Base-by-base conservation (phyloP, 2,113 vertebrate genomes). In the Peromyscus leucopus region DNA sequence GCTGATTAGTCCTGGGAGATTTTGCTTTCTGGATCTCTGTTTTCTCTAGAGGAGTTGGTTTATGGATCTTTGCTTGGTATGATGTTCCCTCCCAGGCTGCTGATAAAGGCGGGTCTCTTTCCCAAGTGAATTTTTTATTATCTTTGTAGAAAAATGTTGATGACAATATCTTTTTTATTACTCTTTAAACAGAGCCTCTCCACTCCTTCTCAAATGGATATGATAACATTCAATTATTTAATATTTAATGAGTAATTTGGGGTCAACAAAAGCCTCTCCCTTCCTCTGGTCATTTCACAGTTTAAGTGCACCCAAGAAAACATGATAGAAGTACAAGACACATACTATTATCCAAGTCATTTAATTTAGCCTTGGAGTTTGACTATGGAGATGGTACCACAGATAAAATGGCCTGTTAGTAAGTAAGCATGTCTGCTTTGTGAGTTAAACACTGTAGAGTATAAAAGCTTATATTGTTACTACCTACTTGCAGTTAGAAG, bases 101-200 rank as follows among this genome's bases (percentile, higher is more conserved):
- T 95, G 93, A 93, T 87, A 94, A 97, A 97, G 89, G 51, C 46
- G 6, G 75, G 13, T 19, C 67, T 97, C 67, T 96, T 95, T 97
- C 86, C 59, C 76, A 96, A 97, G 82, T 93, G 72, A 91, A n/a
- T 85, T 95, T 96, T 86, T 94, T 93, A 61, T 94, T 96, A 89
- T 96, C 82, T 91, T 95, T 97, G 86, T 91, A 94, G 90, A 93
- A 97, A 96, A 95, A 88, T 88, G 33, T 57, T 87, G 95, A 96
- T 95, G 91, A 98, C 82, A 94, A 36, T 96, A 96, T 93, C 85
- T 94, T 91, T 83, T 82, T 91, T 65, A 96, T 96, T 97, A 89
- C 36, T 33, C 59, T 95, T 96, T 95, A 91, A 86, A 79, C 82
- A 10, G n/a, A 93, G 57, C 24, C 39, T 96, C 28, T 76, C 24